Base-by-base conservation (phyloP, 2,888 invertebrate species). In the Maniola hyperantus region DNA sequence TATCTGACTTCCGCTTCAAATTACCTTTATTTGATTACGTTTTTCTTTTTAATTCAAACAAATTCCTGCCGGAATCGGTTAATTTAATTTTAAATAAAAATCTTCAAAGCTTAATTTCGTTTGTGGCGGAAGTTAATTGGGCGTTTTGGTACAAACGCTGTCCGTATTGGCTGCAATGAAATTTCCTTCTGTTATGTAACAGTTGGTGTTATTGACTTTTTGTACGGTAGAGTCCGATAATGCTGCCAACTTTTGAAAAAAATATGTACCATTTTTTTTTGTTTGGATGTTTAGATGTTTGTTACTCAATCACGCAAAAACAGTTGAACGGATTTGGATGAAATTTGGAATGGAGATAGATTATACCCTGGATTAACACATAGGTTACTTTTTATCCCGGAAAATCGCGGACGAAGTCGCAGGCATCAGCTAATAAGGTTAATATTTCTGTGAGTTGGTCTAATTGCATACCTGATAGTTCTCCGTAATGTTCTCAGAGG, bases 1-100 rank as follows among this genome's bases (percentile, higher is more conserved):
- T 51, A 63, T 60, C 57, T 33, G 53, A 65, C 51, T 70, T 67
- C 69, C 63, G 34, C 46, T 68, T 50, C 58, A 53, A 65, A 65
- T 68, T 64, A 68, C 68, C 64, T 66, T 68, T 62, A 61, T 68
- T 70, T 68, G 50, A 68, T 71, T 65, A 65, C 44, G 62, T 70
- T 68, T n/a, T 70, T 62, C 60, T 46, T 68, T 62, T 61, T 66
- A 66, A 68, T 70, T 70, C 55, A 67, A 67, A 67, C 62, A 65
- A 68, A 54, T 63, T 59, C 68, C 48, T 55, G 53, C 13, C 18
- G 62, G 66, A 59, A 66, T 53, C 46, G 36, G 55, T 61, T 67
- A 64, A 68, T 71, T 68, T 62, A 71, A 68, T 71, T 64, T 68
- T 46, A 42, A 55, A 20, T 53, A 64, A 61, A 68, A 51, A 66